Evolutionary conservation across 2,797 vertebrate species (phyloP).

Genomic region (Allobates femoralis): DNA sequence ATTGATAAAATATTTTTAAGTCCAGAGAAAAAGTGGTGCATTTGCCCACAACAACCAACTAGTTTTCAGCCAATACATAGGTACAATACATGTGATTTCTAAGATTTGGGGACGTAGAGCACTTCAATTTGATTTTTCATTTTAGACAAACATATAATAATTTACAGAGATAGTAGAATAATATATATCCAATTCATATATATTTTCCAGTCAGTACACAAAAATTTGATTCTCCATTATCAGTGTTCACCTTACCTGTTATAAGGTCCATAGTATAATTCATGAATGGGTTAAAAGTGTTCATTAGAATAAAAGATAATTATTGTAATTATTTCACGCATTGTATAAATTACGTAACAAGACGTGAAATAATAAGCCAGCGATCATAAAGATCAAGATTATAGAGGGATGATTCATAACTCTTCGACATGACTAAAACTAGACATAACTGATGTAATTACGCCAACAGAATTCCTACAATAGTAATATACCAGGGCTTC

Average conservation of each 20-base stretch:
- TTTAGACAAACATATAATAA: no score
- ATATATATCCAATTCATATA: no score
- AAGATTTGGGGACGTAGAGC: no score
- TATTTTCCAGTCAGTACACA: background rate
- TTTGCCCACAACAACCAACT: no score
- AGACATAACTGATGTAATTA: background rate
- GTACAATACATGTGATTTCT: no score
- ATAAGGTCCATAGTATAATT: background rate
- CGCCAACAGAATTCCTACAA: background rate
- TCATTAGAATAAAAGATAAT: background rate
- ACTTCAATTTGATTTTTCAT: no score
- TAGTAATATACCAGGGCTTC: conserved; percentile 3
- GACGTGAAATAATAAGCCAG: background rate
- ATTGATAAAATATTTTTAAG: no score
- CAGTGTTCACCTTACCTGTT: background rate
- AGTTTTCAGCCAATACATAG: background rate
- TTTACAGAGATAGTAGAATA: no score
- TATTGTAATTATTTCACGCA: background rate
- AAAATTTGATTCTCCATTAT: background rate
- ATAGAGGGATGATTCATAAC: background rate
- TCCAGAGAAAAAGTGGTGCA: no score
- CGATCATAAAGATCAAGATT: background rate
- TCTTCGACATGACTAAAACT: background rate
- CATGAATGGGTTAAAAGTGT: background rate
- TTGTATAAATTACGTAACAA: background rate